phyloP scores from a whole-genome alignment of 2,888 invertebrate species.

The Scaptomyza reducta region DNA sequence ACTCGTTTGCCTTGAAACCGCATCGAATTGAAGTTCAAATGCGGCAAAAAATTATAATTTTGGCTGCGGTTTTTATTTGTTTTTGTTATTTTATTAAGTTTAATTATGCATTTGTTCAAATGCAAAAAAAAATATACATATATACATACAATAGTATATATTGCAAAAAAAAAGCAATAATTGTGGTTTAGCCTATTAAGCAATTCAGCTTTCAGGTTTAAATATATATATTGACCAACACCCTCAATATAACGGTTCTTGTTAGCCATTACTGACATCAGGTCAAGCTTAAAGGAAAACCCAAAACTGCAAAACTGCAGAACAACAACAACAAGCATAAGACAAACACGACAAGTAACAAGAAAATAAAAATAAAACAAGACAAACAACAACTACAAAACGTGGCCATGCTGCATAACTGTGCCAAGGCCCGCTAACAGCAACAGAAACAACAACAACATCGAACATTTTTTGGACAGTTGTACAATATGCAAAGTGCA shows the following conservation, averaged over 20 bases:
- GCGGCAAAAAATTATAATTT: constrained; percentile 55
- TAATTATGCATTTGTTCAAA: constrained; percentile 20
- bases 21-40: constrained; percentile 71
- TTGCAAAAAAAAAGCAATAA: neutral
- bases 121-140: neutral
- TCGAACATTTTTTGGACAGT: constrained; percentile 40
- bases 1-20: constrained; percentile 73
- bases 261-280: constrained; percentile 4
- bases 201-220: no score
- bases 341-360: constrained; percentile 24
- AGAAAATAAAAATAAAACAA: constrained; percentile 27
- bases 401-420: constrained; percentile 70
- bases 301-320: constrained; percentile 22
- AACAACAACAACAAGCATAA: constrained; percentile 30
- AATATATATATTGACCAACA: neutral
- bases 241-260: neutral
- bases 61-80: constrained; percentile 6
- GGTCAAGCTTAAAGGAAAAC: constrained; percentile 47
- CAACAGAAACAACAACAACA: constrained; percentile 22
- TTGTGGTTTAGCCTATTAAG: no score
- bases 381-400: constrained; percentile 30
- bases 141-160: neutral
- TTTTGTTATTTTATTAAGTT: constrained; percentile 9
- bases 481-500: constrained; percentile 68
- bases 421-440: constrained; percentile 66